Evolutionary conservation across 2,797 vertebrate species (phyloP), one percentile per base, ranked within the genome.

Genomic region (Heliangelus exortis): DNA sequence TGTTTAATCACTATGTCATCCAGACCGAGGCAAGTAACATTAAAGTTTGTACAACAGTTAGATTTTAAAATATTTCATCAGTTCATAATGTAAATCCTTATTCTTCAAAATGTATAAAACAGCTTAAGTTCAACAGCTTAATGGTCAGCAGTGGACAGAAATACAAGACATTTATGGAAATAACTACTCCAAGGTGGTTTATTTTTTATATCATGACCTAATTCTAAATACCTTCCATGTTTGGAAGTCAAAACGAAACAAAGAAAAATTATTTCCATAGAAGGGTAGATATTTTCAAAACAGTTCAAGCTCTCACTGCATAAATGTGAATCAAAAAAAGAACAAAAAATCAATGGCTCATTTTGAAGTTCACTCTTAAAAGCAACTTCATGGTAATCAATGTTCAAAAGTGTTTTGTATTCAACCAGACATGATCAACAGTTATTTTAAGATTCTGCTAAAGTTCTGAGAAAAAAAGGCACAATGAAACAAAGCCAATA

Each of bases 121-220:
- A 90, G 72, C 43, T 84, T 45, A 89, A 78, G 81, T 93, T 94
- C 95, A 94, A 82, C 90, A 90, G 47, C 90, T 96, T 67, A 93
- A 96, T 55, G 62, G 80, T 93, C 90, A 95, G 69, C 63, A 90
- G 58, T 66, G 75, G 65, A 94, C 74, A 96, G 67, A 92, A 96
- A 90, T 51, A 87, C 22, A 94, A 72, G 77, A 84, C 81, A 59
- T 91, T 95, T 93, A 93, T 95, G 87, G 84, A 91, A 94, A 82
- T 87, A 93, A 78, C 51, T 82, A 73, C 34, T 68, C 55, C 28
- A n/a, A 50, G 48, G 12, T 48, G 5, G 2, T 0, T 34, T 80
- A 39, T 81, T 94, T 87, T 88, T 48, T 12, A 78, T n/a, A 72
- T 4, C 1, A 94, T 94, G 89, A 95, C 15, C 75, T 95, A 91